These are phyloP conservation scores for Coilia nasus DNA, from an alignment of 2,797 vertebrate species.

Conservation along the genomic window DNA sequence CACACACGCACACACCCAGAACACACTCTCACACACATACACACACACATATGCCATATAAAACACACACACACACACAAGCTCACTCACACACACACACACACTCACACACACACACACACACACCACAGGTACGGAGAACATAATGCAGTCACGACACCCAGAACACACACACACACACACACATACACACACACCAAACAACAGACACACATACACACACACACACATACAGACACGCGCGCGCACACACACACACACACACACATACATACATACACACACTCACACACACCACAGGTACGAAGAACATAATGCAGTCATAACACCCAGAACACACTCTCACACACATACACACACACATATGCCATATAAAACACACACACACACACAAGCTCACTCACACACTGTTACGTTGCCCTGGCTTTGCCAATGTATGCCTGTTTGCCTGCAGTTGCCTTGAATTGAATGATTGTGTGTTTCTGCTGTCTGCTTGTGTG, in stretches of 20 bases:
- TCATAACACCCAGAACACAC: constrained; percentile 34
- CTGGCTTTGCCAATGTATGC: too few relatives aligned
- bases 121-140: not conserved
- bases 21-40: too few relatives aligned
- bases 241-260: not conserved
- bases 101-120: not conserved
- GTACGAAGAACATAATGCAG: not conserved
- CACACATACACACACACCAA: not conserved
- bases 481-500: too few relatives aligned
- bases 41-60: too few relatives aligned
- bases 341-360: not conserved
- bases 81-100: not conserved
- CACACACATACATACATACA: not conserved
- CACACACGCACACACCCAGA: too few relatives aligned
- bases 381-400: too few relatives aligned
- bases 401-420: too few relatives aligned
- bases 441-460: too few relatives aligned
- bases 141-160: constrained; percentile 16
- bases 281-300: not conserved
- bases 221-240: not conserved
- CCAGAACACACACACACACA: not conserved
- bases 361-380: too few relatives aligned
- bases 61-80: too few relatives aligned
- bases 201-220: not conserved
- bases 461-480: too few relatives aligned